Evolutionary conservation across 2,113 vertebrate species (phyloP), one percentile per base, ranked within the genome.

Genomic region (Manacus vitellinus): DNA sequence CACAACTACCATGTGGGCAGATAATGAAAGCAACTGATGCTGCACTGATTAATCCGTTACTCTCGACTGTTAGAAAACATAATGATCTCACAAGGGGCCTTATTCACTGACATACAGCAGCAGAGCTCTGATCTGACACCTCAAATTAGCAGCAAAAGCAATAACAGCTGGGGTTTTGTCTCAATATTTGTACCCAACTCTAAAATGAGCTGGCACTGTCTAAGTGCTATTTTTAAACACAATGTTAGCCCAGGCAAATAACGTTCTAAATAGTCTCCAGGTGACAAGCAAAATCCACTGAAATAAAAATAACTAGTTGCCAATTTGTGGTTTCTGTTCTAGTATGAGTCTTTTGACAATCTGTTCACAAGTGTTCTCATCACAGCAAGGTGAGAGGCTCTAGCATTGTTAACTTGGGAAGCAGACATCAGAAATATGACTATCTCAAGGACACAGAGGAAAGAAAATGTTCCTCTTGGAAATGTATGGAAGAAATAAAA

Each of bases 101-200:
- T 61, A 94, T 80, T 97, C 98, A 92, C 83, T 95, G 97, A 92
- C 92, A 91, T 39, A 76, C 58, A 94, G 96, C 95, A 96, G 93
- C 51, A 51, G 70, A 95, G 95, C 94, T 94, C 96, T 14, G 92
- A 88, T 96, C 66, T 96, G 97, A 98, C 97, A 97, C 97, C 97
- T 98, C 97, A 85, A 97, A 98, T 98, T 97, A 98, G 97, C 97
- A 97, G 97, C 94, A 95, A 97, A 97, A 97, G 97, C 97, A 97
- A 7, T 24, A 98, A 97, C 98, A 98, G 97, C 97, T 98, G 97
- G 93, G 97, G 54, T 97, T 97, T 97, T 97, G 97, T 98, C 98
- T 98, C 97, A 98, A 95, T 98, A 98, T 98, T 98, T 98, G 97
- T 97, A 96, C 96, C 97, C 95, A 68, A 92, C 85, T 97, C 96